Evolutionary conservation across 2,113 vertebrate species (phyloP), one percentile per base, ranked within the genome.

Genomic region (Notarius lentiginosus): DNA sequence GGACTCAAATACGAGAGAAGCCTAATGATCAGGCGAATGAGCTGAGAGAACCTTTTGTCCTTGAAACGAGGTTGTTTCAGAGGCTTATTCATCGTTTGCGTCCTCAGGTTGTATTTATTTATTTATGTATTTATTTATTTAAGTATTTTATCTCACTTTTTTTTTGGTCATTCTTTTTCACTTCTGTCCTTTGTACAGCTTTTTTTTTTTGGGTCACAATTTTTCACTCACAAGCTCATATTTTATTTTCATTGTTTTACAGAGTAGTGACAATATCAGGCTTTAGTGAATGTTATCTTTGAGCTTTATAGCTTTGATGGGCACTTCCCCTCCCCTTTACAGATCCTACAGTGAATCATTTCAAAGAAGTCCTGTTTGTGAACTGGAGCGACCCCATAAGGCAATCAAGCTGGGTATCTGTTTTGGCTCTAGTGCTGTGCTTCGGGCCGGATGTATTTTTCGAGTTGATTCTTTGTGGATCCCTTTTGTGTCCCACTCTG

Each of bases 61-160:
- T 60, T 51, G 20, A 58, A 76, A 72, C n/a, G 18, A 75, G 79
- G 55, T 55, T 30, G 24, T 68, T 72, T 84, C 70, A 60, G 83
- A 60, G 65, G 53, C 56, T 76, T 82, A 76, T 73, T 85, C 76
- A 47, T 91, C 90, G 87, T 92, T 91, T 89, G 91, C 89, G 94
- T 93, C 93, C 94, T 95, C 93, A 93, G 93, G 92, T 93, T 93
- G 85, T 94, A 94, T 94, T 93, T 93, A 94, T 93, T 93, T 89
- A 75, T 91, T 87, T 93, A 94, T 93, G 93, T 89, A 75, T 91
- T 87, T 93, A 92, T 94, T 92, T 94, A 94, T 94, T 94, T 94
- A 94, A 94, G 93, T 92, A 92, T 93, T 91, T 90, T 86, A 89
- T 87, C 82, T 72, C 75, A 81, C 90, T 63, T 92, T 90, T 87